These are phyloP conservation scores for Penaeus japonicus DNA, from an alignment of 1,140 invertebrate species.

Conservation along the genomic window DNA sequence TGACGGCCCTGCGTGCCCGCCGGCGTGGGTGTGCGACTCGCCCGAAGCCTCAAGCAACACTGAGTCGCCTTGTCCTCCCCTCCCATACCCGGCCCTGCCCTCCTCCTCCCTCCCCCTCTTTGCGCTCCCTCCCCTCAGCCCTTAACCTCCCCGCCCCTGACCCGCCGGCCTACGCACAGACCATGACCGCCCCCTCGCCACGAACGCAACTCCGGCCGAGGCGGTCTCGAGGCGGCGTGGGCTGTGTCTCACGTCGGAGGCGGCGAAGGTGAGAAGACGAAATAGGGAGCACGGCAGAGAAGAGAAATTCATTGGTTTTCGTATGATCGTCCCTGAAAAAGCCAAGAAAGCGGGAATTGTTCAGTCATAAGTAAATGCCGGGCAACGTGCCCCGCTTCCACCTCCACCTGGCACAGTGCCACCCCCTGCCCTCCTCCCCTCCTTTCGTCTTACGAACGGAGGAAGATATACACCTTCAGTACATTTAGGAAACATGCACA, in stretches of 20 bases:
- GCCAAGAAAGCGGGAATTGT: neutral
- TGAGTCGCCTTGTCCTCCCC: neutral
- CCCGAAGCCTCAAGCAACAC: constrained; percentile 26
- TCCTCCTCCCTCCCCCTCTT: neutral
- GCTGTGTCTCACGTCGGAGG: too few species aligned
- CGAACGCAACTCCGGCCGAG: neutral
- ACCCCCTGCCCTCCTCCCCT: neutral
- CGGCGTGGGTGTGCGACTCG: neutral
- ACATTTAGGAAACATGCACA: neutral
- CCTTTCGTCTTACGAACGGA: neutral
- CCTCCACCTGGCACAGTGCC: neutral
- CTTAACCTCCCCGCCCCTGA: neutral
- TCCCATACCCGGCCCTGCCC: neutral
- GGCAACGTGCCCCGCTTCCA: neutral
- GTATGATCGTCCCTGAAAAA: too few species aligned
- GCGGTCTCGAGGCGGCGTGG: too few species aligned
- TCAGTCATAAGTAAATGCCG: neutral
- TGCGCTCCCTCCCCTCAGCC: too few species aligned
- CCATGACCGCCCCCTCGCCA: neutral
- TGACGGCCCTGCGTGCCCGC: neutral
- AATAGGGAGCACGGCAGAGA: too few species aligned
- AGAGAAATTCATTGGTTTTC: too few species aligned
- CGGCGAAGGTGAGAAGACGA: too few species aligned
- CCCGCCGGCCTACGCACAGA: neutral
- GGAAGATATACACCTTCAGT: neutral